Base-by-base conservation (phyloP, 2,888 invertebrate genomes). In the Diploptera punctata region DNA sequence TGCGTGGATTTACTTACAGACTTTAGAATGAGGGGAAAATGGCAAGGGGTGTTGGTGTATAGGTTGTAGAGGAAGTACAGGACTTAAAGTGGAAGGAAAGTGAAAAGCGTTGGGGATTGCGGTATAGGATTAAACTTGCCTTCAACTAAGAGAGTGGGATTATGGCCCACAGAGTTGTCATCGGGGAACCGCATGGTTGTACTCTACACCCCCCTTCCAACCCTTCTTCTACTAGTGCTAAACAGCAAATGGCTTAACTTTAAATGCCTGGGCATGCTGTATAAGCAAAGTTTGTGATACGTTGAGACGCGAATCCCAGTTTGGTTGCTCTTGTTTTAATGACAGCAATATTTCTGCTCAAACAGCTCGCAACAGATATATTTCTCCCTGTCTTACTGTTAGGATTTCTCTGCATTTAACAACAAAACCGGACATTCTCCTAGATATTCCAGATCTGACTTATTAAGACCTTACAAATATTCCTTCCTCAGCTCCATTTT, bases 231-330 rank as follows among this genome's bases (percentile, higher is more conserved):
- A 29, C 31, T 57, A 29, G n/a, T 5, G n/a, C 31, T 31, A 57
- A 57, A 57, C 57, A 57, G 29, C 57, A 57, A 57, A 57, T 29
- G 29, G 57, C 57, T 57, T 57, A 57, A 57, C 31, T 57, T 57
- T 31, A 57, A 57, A 52, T 52, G 24, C 52, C 21, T n/a, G n/a
- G 18, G 18, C 49, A 3, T 49, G 49, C 19, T 49, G 38, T 38
- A 4, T 19, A 49, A 49, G 49, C 24, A 7, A 52, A 52, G 21
- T 52, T 52, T 10, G 21, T 21, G 52, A 52, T 21, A 52, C 19
- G 18, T 18, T 47, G 18, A 47, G 47, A 47, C 18, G 18, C n/a
- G 18, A 47, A 19, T 47, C 47, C 47, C 1, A 52, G 16, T 52
- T 52, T 52, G 54, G 24, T 52, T 52, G 21, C 10, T n/a, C 29